Evolutionary conservation across 1,140 invertebrate genomes (phyloP), one percentile per base, ranked within the genome.

Genomic region (Drosophila trapezifrons): DNA sequence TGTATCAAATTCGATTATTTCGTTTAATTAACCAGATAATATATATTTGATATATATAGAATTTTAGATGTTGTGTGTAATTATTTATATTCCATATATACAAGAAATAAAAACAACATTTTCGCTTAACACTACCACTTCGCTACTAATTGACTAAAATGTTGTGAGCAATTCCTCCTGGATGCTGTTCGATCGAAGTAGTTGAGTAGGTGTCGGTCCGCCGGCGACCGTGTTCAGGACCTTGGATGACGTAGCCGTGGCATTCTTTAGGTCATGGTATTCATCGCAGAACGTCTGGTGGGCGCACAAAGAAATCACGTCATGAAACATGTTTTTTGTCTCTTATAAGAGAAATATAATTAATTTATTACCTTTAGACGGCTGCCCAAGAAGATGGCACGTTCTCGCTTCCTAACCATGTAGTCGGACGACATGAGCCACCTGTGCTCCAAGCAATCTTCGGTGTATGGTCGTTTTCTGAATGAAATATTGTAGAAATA

Each of bases 361-460:
- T 2, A 43, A 42, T 62, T 32, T 29, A 38, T 78, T 93, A 95
- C 95, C 93, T 97, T 97, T 29, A 98, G 93, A 85, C 96, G 94
- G 90, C 95, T 96, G 29, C 96, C 96, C 29, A 96, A 93, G 93
- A 98, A 98, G 47, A 96, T 93, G n/a, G 97, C 96, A 71, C 97
- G 93, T 92, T 99, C 97, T 38, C 98, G 94, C 90, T 97, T 98
- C 93, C 96, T 97, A 56, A 98, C 96, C 96, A 99, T 98, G 89
- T 96, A 97, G 90, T 99, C 98, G 3, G 96, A 96, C 4, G 97
- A 95, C 67, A 97, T 94, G 17, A 99, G 93, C 98, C 98, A 99
- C 91, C 98, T 96, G 92, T 99, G 97, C 90, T 99, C 98, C 81
- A 97, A 95, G 83, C 97, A 98, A 92, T 99, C 98, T 83, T 99